Conservation (phyloP, 2,888 invertebrate species). For the Nysson spinosus region DNA sequence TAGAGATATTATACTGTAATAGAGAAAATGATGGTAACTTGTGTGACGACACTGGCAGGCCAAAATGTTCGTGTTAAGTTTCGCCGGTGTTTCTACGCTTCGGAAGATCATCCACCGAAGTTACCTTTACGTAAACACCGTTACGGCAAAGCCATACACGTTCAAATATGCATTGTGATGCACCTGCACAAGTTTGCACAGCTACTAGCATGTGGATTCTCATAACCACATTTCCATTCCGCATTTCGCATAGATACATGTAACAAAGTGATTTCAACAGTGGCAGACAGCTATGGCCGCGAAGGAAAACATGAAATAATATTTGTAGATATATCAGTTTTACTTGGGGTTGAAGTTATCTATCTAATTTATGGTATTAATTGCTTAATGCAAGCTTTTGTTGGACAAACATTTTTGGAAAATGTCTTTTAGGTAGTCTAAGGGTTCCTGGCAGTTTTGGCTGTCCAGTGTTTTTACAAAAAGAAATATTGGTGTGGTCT, state of each 20-base stretch:
- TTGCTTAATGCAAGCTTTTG: too few relatives aligned
- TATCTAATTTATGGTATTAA: too few relatives aligned
- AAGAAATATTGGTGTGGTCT: too few relatives aligned
- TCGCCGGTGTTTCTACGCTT: constrained; percentile 19
- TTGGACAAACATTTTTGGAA: too few relatives aligned
- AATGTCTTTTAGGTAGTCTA: too few relatives aligned
- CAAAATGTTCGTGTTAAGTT: constrained; percentile 29
- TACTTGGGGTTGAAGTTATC: too few relatives aligned
- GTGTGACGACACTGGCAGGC: constrained; percentile 12
- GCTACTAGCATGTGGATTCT: constrained; percentile 17
- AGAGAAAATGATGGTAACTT: constrained; percentile 1
- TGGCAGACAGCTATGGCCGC: constrained; percentile 11
- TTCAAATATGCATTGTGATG: not conserved
- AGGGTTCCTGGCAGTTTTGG: too few relatives aligned
- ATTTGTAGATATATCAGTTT: too few relatives aligned
- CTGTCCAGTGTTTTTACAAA: too few relatives aligned
- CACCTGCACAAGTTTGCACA: constrained; percentile 5
- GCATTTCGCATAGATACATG: constrained; percentile 45
- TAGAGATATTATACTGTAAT: not conserved
- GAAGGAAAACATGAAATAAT: too few relatives aligned
- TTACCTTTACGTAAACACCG: constrained; percentile 36
- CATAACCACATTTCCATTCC: constrained; percentile 37
- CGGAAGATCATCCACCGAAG: constrained; percentile 27
- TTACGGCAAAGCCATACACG: constrained; percentile 10
- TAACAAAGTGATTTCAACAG: constrained; percentile 53